Conservation (phyloP, 2,797 vertebrate genomes). For the Huso huso region DNA sequence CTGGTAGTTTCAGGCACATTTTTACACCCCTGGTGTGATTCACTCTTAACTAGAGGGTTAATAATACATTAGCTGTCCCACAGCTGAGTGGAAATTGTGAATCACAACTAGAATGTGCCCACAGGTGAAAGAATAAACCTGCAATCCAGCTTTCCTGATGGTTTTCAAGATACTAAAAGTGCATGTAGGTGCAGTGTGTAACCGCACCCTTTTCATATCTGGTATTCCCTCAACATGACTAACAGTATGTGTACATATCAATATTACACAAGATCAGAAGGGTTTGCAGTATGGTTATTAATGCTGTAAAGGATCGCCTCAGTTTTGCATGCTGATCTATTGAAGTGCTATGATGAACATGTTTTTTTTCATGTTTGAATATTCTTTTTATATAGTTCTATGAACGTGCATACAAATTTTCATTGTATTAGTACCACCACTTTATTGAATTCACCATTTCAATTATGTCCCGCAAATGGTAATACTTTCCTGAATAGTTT, state of each 20-base stretch:
- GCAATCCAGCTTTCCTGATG: slow-evolving; percentile 31
- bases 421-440: too few species aligned
- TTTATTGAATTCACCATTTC: too few species aligned
- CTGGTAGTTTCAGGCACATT: slow-evolving; percentile 23
- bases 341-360: too few species aligned
- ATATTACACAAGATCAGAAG: too few species aligned
- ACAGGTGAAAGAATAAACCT: slow-evolving; percentile 21
- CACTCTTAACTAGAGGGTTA: slow-evolving; percentile 48
- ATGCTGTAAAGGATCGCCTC: background rate
- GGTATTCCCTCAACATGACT: background rate
- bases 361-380: too few species aligned
- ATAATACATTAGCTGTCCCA: slow-evolving; percentile 47
- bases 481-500: too few species aligned
- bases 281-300: too few species aligned
- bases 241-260: too few species aligned
- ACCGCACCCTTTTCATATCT: background rate
- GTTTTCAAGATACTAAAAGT: slow-evolving; percentile 24
- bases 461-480: too few species aligned
- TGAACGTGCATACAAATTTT: too few species aligned
- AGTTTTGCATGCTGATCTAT: background rate
- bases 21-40: slow-evolving; percentile 50
- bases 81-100: slow-evolving; percentile 54
- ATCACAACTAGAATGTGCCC: slow-evolving; percentile 34
- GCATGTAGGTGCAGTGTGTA: background rate
- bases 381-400: too few species aligned